Base-by-base conservation (phyloP, 2,113 vertebrate genomes). In the Serinus canaria region DNA sequence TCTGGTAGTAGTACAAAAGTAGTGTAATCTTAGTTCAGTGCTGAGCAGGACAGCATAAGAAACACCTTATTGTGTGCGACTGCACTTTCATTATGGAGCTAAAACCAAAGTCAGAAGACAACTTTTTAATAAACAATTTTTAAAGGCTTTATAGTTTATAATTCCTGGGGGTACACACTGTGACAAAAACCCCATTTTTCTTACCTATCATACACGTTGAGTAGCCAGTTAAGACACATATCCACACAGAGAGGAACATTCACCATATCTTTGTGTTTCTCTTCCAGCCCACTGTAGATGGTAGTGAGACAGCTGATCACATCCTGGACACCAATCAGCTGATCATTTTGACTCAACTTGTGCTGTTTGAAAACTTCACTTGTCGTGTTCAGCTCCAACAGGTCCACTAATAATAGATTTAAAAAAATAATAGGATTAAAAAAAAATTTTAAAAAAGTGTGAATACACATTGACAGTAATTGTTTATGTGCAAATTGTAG, bases 161-260 rank as follows among this genome's bases (percentile, higher is more conserved):
- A 84, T 35, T 68, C 7, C 31, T 27, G 22, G 20, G 14, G 23
- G 10, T 33, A 79, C 13, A 46, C 17, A 53, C 4, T 21, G n/a
- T 44, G 25, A 82, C 37, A 89, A 60, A 80, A 66, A 10, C 0
- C 1, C 2, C 7, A 11, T 44, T 25, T 62, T 82, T 98, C 99
- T 93, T 98, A 99, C 99, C 99, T 99, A 95, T 99, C 99, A 68
- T 99, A 99, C 11, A 99, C 99, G 13, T 99, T 99, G 90, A 99
- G 99, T 41, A 99, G 97, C 99, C 99, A 99, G 98, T 99, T 99
- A 94, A 99, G 99, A 97, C 98, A 99, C 99, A 99, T 99, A 96
- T 99, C 99, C 17, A 99, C 98, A 33, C 99, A 99, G 87, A 99
- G 98, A 0, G 99, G 99, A 47, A 99, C 98, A 5, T 99, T 99